Evolutionary conservation across 2,113 vertebrate genomes (phyloP).

Genomic region (Myiozetetes cayanensis): DNA sequence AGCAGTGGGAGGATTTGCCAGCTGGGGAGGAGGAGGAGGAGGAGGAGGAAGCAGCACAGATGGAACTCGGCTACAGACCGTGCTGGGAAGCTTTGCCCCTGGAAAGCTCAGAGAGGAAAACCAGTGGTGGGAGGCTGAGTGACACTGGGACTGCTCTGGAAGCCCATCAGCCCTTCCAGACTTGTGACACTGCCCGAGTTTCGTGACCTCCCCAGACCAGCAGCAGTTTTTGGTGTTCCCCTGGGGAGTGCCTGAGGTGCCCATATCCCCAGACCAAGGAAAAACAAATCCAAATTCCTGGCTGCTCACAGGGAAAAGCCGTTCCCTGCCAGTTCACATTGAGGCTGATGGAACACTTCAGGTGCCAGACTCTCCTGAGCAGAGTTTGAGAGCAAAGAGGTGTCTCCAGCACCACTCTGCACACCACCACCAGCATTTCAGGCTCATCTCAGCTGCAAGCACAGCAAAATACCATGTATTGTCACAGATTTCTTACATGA

Average conservation of each 20-base stretch:
- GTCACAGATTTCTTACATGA: background rate
- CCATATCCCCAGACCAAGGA: background rate
- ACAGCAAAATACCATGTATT: background rate
- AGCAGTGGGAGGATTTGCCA: background rate
- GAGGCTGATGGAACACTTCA: background rate
- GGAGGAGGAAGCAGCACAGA: background rate
- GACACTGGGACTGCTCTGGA: background rate
- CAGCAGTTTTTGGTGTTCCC: background rate
- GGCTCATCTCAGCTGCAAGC: background rate
- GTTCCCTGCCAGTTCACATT: background rate
- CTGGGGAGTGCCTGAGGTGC: background rate
- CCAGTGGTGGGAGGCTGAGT: background rate
- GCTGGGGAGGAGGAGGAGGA: background rate
- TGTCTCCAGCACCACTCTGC: background rate
- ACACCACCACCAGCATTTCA: background rate
- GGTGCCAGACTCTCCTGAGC: background rate
- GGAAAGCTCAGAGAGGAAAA: background rate
- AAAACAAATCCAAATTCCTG: background rate
- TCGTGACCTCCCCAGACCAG: accelerated
- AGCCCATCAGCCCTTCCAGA: background rate
- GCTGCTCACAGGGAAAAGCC: background rate
- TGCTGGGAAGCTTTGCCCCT: background rate
- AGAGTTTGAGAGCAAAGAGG: background rate
- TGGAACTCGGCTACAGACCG: background rate
- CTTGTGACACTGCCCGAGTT: background rate